phyloP scores from a whole-genome alignment of 2,888 invertebrate species.

The Tipula lateralis region DNA sequence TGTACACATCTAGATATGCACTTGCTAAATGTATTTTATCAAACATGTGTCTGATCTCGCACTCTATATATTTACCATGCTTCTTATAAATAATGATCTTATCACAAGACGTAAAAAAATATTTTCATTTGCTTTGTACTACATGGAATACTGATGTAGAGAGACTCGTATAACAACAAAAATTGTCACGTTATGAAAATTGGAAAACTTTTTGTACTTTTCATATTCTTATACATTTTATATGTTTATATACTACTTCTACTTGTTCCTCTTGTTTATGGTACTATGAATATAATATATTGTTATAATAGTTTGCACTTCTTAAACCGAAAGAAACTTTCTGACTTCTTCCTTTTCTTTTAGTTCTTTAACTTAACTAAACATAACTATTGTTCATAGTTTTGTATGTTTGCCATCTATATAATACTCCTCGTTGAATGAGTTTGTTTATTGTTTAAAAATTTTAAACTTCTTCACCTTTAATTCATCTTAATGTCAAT shows the following conservation, averaged over 20 bases:
- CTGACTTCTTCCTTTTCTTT: background rate
- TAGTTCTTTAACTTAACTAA: background rate
- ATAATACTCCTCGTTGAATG: background rate
- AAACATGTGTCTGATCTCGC: background rate
- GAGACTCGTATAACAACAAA: background rate
- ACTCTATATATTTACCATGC: background rate
- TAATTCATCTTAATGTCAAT: conserved; percentile 7
- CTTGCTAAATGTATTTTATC: background rate
- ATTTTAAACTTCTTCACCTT: background rate
- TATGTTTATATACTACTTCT: background rate
- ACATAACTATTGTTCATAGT: background rate
- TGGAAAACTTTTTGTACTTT: background rate
- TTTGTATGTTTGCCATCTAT: background rate
- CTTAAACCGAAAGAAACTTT: background rate
- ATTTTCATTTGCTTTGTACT: background rate
- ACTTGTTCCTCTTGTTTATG: background rate
- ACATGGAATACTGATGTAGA: background rate
- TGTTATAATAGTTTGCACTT: background rate
- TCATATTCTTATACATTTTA: background rate
- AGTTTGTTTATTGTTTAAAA: background rate
- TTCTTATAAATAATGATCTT: background rate
- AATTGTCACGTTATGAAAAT: background rate
- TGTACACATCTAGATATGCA: background rate
- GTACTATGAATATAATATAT: background rate
- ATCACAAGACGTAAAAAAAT: background rate